A percentile compares a stretch with the other conserved stretches of the same genome.
phyloP scores from a whole-genome alignment of 2,797 vertebrate genomes.

The Anguilla megastoma region DNA sequence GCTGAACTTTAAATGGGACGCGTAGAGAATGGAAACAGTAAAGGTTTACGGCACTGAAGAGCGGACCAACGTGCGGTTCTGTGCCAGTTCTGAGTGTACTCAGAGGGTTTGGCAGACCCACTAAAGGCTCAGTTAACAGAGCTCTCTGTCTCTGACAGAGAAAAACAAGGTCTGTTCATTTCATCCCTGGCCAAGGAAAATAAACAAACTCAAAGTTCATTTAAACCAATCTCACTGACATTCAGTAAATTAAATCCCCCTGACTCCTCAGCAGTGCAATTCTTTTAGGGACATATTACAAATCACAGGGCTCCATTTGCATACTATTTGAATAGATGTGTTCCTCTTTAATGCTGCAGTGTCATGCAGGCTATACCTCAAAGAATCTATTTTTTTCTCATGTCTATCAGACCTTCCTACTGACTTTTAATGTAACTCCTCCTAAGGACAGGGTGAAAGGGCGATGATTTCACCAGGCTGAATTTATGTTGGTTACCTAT shows the following conservation, averaged over 20 bases:
- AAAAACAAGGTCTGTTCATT: not conserved
- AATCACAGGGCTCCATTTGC: not conserved
- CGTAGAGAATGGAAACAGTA: not conserved
- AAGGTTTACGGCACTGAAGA: not conserved
- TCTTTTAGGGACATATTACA: not conserved
- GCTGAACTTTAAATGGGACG: not conserved
- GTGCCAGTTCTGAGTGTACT: constrained; percentile 3
- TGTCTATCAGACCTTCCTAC: not conserved
- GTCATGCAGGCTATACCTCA: not conserved
- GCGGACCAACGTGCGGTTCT: not conserved
- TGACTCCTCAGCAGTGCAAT: not conserved
- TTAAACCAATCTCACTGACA: not conserved
- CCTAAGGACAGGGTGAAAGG: not conserved
- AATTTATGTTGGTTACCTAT: not conserved
- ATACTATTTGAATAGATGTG: not conserved
- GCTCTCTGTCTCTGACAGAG: not conserved
- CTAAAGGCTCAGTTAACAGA: not conserved
- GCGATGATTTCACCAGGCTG: not conserved
- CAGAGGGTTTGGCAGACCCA: not conserved
- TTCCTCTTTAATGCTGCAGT: not conserved
- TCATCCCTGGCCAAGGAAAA: constrained; percentile 6
- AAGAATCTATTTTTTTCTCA: not conserved
- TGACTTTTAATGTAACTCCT: not conserved
- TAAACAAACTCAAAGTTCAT: constrained; percentile 13
- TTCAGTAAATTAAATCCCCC: not conserved